A percentile compares a stretch with the other conserved stretches of the same genome.
Evolutionary conservation across 2,113 vertebrate species (phyloP).

Genomic region (Telmatochromis sp.): DNA sequence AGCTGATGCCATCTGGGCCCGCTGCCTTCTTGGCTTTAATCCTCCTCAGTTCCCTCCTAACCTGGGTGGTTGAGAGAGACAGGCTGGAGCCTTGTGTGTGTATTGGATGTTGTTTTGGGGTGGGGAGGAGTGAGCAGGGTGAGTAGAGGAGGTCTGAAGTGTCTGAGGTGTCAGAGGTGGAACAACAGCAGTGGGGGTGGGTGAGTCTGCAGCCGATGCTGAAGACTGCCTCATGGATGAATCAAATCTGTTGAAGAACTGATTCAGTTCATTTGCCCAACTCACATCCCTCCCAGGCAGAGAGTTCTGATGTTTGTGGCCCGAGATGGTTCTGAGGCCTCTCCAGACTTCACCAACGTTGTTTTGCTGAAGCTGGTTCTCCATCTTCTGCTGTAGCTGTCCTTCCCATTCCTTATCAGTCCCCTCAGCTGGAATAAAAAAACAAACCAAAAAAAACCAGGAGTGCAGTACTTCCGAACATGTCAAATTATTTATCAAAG

Average conservation of each 20-base stretch:
- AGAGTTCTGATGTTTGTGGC: not conserved
- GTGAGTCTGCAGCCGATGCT: not conserved
- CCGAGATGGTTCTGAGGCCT: not conserved
- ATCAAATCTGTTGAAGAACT: not conserved
- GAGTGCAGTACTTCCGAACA: not conserved
- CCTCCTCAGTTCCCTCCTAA: not conserved
- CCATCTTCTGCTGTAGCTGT: not conserved
- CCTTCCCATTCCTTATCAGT: not conserved
- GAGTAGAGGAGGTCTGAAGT: fast-evolving
- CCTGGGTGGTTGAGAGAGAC: not conserved
- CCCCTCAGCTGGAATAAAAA: not conserved
- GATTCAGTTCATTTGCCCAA: not conserved
- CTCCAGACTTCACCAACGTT: not conserved
- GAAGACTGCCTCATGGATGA: fast-evolving
- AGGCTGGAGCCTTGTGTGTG: not conserved
- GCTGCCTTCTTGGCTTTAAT: no score
- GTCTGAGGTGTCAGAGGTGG: not conserved
- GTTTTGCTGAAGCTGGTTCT: not conserved
- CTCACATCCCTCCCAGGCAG: not conserved
- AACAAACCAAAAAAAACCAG: fast-evolving
- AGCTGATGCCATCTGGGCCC: no score
- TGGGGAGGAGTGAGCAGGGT: not conserved
- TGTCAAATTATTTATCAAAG: not conserved
- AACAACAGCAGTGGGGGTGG: fast-evolving
- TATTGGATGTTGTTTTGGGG: fast-evolving